Conservation (phyloP, 2,113 vertebrate genomes). For the Gopherus evgoodei region DNA sequence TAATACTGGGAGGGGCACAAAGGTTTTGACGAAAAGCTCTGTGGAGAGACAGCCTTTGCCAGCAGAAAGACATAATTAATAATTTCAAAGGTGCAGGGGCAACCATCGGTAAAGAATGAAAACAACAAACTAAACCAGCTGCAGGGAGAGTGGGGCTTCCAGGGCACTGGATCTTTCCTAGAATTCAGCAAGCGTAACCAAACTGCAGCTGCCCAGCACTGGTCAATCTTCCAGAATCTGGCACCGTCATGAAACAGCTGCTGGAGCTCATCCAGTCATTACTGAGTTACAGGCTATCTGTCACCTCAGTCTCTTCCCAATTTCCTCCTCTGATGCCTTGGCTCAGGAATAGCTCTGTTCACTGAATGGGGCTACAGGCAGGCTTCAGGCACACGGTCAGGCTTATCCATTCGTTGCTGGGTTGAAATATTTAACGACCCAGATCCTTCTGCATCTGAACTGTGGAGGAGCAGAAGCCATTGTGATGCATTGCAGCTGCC, state of each 20-base stretch:
- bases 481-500: background rate
- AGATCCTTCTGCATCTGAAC: slow-evolving; percentile 5
- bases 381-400: background rate
- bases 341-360: background rate
- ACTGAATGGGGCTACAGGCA: background rate
- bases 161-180: slow-evolving; percentile 20
- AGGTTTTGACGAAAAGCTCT: slow-evolving; percentile 40
- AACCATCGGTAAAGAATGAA: background rate
- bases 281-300: slow-evolving; percentile 7
- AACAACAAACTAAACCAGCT: background rate
- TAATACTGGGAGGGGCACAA: background rate
- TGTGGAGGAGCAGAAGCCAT: background rate
- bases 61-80: slow-evolving; percentile 18
- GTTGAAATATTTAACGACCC: background rate
- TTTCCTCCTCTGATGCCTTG: slow-evolving; percentile 19
- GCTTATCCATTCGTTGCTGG: background rate
- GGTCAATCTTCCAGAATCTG: slow-evolving; percentile 39
- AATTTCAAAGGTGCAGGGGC: background rate
- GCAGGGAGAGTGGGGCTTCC: slow-evolving; percentile 8
- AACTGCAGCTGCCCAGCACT: slow-evolving; percentile 42
- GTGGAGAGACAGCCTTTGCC: background rate
- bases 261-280: slow-evolving; percentile 21
- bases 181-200: slow-evolving; percentile 49
- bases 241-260: background rate
- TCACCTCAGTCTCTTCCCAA: background rate